Evolutionary conservation across 2,888 invertebrate genomes (phyloP).

Genomic region (Caenorhabditis angaria): DNA sequence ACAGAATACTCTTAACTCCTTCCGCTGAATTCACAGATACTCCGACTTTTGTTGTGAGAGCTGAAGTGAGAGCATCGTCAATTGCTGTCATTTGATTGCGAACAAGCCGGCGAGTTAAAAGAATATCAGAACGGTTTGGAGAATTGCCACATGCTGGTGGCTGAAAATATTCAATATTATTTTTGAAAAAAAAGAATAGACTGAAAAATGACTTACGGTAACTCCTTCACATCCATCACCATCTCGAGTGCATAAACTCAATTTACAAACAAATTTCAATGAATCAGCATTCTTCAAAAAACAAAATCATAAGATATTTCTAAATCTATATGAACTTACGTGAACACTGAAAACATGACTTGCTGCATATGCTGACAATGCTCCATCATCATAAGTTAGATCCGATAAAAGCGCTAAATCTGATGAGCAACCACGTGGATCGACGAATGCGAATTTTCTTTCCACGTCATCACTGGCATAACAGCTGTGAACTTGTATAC

Average conservation of each 20-base stretch:
- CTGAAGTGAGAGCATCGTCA: conserved; percentile 47
- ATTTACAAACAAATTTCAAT: conserved; percentile 54
- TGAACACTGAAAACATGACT: conserved; percentile 61
- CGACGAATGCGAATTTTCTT: conserved; percentile 57
- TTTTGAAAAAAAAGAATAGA: too few relatives aligned
- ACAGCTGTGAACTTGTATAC: conserved; percentile 66
- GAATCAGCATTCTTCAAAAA: conserved; percentile 58
- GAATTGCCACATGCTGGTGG: conserved; percentile 47
- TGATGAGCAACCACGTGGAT: conserved; percentile 61
- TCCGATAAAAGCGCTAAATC: conserved; percentile 62
- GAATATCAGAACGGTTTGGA: conserved; percentile 40
- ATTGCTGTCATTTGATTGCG: conserved; percentile 24
- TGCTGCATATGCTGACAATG: conserved; percentile 61
- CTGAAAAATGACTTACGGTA: conserved; percentile 53
- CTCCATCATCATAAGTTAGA: conserved; percentile 61
- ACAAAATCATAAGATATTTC: neutral
- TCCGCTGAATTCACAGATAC: conserved; percentile 6
- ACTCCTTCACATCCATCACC: conserved; percentile 69
- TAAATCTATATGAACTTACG: conserved; percentile 5
- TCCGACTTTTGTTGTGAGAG: conserved; percentile 44
- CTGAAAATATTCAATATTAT: conserved; percentile 31
- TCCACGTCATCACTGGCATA: conserved; percentile 63
- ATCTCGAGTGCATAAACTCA: conserved; percentile 64
- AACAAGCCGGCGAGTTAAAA: conserved; percentile 38
- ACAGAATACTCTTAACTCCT: conserved; percentile 15